phyloP scores from a whole-genome alignment of 92 coral and sea anemone species.

The Umimayanthus kanabou region DNA sequence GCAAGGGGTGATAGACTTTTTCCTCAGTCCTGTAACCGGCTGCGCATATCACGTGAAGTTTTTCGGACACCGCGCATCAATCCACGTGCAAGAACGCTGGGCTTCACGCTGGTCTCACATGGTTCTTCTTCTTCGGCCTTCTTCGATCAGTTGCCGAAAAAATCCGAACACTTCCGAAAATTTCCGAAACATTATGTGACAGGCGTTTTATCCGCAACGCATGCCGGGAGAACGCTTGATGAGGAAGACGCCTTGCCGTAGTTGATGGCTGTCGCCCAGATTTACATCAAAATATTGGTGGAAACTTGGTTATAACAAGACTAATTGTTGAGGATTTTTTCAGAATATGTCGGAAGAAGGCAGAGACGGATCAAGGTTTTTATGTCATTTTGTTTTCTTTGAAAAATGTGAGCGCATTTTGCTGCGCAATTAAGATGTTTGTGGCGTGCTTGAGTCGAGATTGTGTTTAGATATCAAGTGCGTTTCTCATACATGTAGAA shows the following conservation, averaged over 20 bases:
- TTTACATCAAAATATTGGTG: neutral
- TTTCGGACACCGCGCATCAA: neutral
- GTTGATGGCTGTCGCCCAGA: conserved; percentile 18
- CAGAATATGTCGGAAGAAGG: neutral
- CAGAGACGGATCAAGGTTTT: neutral
- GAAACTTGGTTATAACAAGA: conserved; percentile 16
- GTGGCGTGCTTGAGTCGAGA: neutral
- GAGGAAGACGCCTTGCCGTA: conserved; percentile 69
- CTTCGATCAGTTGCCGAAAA: neutral
- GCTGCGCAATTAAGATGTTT: conserved; percentile 4
- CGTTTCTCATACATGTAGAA: neutral
- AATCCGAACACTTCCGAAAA: neutral
- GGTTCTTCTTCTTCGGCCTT: neutral
- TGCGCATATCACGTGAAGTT: conserved; percentile 2
- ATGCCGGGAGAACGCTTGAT: conserved; percentile 47
- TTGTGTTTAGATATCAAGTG: neutral
- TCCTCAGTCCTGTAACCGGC: neutral
- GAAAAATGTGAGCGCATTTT: neutral
- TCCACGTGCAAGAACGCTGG: conserved; percentile 22
- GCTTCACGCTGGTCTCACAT: neutral
- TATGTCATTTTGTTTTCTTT: neutral
- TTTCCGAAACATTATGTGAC: conserved; percentile 41
- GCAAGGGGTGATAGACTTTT: too few relatives aligned
- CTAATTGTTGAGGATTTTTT: neutral
- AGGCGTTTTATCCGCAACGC: conserved; percentile 56